Conservation (phyloP, 2,888 invertebrate species). For the Sympetrum striolatum region DNA sequence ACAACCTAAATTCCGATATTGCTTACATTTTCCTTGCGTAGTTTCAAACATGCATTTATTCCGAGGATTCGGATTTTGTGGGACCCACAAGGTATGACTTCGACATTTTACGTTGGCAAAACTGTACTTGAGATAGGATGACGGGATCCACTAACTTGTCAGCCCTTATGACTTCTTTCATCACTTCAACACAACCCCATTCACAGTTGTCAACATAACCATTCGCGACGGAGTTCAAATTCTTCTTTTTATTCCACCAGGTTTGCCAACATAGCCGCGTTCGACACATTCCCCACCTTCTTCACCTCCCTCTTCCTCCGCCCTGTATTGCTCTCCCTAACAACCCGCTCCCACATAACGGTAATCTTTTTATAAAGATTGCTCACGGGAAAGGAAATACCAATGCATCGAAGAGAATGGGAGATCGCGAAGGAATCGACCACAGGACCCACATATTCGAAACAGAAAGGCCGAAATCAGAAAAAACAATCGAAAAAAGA, state of each 20-base stretch:
- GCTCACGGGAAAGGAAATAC: constrained; percentile 6
- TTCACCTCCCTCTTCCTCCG: neutral
- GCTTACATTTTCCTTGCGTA: neutral
- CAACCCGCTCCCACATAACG: neutral
- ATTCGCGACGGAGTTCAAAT: too few species aligned
- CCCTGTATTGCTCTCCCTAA: neutral
- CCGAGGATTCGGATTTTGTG: too few species aligned
- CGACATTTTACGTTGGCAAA: too few species aligned
- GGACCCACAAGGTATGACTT: too few species aligned
- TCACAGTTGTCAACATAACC: too few species aligned
- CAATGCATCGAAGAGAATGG: neutral
- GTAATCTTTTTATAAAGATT: constrained; percentile 34
- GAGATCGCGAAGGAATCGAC: neutral
- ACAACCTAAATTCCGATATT: neutral
- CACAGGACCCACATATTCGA: neutral
- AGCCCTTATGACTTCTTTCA: too few species aligned
- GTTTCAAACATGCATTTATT: too few species aligned
- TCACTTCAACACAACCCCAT: too few species aligned
- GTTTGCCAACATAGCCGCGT: neutral
- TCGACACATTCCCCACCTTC: neutral
- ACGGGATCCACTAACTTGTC: too few species aligned
- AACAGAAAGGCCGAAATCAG: too few species aligned
- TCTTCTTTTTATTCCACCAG: neutral
- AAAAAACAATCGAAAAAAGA: neutral
- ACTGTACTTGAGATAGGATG: too few species aligned